These are phyloP conservation scores for Samia ricini DNA, from an alignment of 1,140 invertebrate genomes.

Conservation along the genomic window DNA sequence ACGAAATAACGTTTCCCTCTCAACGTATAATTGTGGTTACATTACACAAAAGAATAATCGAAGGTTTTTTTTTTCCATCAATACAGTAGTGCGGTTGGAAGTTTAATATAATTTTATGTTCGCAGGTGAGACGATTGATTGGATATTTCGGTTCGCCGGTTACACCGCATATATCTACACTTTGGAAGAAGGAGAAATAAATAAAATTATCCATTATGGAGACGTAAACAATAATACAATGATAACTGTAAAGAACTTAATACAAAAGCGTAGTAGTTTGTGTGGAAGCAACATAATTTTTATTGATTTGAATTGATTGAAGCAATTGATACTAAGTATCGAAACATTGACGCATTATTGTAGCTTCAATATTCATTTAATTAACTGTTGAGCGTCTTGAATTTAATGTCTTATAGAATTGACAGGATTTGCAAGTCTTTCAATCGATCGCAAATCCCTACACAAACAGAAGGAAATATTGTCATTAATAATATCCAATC, in stretches of 20 bases:
- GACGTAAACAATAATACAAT: not conserved
- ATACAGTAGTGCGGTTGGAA: not conserved
- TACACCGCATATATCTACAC: not conserved
- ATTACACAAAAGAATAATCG: not conserved
- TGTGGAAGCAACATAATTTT: not conserved
- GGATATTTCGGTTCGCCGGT: not conserved
- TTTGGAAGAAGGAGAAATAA: not conserved
- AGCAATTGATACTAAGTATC: not conserved
- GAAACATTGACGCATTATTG: not conserved
- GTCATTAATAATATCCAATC: not conserved
- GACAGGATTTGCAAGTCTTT: not conserved
- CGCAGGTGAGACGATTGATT: not conserved
- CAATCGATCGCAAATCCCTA: not conserved
- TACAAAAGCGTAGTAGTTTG: no score
- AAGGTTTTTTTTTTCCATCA: not conserved
- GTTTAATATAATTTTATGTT: conserved; percentile 1
- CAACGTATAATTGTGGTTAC: not conserved
- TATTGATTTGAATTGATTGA: not conserved
- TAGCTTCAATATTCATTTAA: not conserved
- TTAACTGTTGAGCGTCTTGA: not conserved
- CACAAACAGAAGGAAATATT: not conserved
- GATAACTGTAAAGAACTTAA: no score
- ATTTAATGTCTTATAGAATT: not conserved
- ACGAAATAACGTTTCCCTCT: not conserved
- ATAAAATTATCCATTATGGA: not conserved